Percentiles rank a stretch among this genome's conserved stretches.
Evolutionary conservation across 2,888 invertebrate genomes (phyloP).

Genomic region (Mylabris sibirica): DNA sequence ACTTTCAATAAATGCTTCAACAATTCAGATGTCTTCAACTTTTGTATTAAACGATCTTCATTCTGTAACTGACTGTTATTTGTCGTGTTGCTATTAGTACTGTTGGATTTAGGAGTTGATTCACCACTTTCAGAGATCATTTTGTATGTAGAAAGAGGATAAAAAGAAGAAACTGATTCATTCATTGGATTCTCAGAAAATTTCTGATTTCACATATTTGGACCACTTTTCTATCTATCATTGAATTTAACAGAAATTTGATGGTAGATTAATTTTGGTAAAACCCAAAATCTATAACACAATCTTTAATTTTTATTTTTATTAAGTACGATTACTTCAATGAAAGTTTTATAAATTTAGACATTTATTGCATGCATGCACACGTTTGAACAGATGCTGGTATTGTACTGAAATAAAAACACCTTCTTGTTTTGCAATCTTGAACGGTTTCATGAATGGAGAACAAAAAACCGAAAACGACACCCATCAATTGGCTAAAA

Average conservation of each 20-base stretch:
- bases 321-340: too few species aligned
- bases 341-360: background rate
- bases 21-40: conserved; percentile 47
- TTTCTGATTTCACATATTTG: conserved; percentile 32
- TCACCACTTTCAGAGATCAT: conserved; percentile 51
- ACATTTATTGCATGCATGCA: background rate
- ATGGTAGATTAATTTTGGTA: conserved; percentile 9
- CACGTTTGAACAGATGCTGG: conserved; percentile 30
- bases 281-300: conserved; percentile 24
- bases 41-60: conserved; percentile 43
- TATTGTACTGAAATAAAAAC: conserved; percentile 35
- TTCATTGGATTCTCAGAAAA: conserved; percentile 47
- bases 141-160: background rate
- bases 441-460: conserved; percentile 40
- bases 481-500: conserved; percentile 41
- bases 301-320: background rate
- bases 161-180: conserved; percentile 42
- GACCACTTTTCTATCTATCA: background rate
- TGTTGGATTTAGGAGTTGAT: conserved; percentile 39
- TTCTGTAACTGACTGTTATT: background rate
- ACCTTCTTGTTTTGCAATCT: conserved; percentile 28
- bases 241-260: too few species aligned
- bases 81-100: too few species aligned
- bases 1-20: conserved; percentile 47
- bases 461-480: conserved; percentile 14